These are phyloP conservation scores for Latrodectus elegans DNA, from an alignment of 2,888 invertebrate species.

Conservation along the genomic window DNA sequence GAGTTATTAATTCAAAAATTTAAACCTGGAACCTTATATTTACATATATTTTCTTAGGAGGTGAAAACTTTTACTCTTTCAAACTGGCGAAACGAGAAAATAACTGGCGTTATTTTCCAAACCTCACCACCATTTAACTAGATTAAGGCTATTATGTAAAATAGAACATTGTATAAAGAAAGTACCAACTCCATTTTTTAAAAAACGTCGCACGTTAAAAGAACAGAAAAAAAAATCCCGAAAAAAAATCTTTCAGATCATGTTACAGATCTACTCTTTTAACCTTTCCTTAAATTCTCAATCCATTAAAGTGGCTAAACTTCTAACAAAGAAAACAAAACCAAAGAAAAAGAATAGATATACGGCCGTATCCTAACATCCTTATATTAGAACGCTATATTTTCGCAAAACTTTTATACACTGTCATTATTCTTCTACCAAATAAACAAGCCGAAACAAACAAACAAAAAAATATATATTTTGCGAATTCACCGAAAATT, in stretches of 20 bases:
- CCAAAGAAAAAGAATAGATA: neutral
- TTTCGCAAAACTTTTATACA: neutral
- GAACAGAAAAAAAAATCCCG: too few relatives aligned
- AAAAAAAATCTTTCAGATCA: neutral
- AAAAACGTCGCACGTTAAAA: too few relatives aligned
- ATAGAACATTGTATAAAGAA: too few relatives aligned
- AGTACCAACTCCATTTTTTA: too few relatives aligned
- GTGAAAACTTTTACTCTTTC: too few relatives aligned
- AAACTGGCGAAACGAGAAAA: too few relatives aligned
- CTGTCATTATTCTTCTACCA: neutral
- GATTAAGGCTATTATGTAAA: too few relatives aligned
- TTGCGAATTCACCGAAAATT: neutral
- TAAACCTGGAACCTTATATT: too few relatives aligned
- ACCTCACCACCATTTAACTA: too few relatives aligned
- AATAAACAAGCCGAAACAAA: neutral
- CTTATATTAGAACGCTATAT: neutral
- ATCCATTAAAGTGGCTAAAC: neutral
- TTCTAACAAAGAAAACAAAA: neutral
- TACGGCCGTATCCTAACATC: neutral
- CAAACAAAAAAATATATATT: neutral
- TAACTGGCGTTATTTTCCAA: too few relatives aligned
- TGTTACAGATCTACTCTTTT: neutral
- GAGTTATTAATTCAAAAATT: too few relatives aligned
- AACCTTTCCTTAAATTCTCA: constrained; percentile 3
- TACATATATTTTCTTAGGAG: too few relatives aligned